These are phyloP conservation scores for Lamproptera curius DNA, from an alignment of 2,888 invertebrate genomes.

Conservation along the genomic window DNA sequence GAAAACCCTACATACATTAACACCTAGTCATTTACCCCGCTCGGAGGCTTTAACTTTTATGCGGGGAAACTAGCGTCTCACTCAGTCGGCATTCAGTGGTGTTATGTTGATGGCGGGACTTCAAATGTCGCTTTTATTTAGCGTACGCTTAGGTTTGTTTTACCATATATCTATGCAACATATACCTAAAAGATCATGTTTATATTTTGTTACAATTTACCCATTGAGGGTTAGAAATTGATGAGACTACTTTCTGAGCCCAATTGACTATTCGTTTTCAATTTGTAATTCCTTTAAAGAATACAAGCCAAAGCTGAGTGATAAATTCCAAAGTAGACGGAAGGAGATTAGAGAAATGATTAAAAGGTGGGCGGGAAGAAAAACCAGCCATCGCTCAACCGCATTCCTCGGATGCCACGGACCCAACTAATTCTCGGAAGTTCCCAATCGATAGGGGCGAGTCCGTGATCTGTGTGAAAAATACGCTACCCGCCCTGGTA, in stretches of 20 bases:
- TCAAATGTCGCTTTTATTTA: no score
- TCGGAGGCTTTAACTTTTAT: constrained; percentile 14
- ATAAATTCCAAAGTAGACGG: constrained; percentile 11
- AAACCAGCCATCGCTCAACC: constrained; percentile 26
- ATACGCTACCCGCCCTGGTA: constrained; percentile 45
- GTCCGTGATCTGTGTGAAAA: constrained; percentile 73
- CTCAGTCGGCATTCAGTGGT: background rate
- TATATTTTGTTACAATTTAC: no score
- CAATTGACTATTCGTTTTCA: no score
- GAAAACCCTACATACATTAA: constrained; percentile 30
- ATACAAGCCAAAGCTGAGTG: constrained; percentile 7
- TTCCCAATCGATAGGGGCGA: constrained; percentile 56
- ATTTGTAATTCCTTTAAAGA: no score
- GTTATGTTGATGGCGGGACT: background rate
- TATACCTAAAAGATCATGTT: no score
- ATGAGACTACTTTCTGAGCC: no score
- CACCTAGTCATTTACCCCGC: constrained; percentile 27
- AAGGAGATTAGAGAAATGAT: constrained; percentile 12
- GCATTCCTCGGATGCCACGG: constrained; percentile 46
- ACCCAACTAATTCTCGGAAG: constrained; percentile 45
- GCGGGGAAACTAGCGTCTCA: background rate
- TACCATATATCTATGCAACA: no score
- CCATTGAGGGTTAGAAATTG: no score
- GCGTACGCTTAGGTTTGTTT: no score
- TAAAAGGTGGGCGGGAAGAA: constrained; percentile 6